These are phyloP conservation scores for Hoplodrina blanda DNA, from an alignment of 2,888 invertebrate genomes.

Conservation along the genomic window DNA sequence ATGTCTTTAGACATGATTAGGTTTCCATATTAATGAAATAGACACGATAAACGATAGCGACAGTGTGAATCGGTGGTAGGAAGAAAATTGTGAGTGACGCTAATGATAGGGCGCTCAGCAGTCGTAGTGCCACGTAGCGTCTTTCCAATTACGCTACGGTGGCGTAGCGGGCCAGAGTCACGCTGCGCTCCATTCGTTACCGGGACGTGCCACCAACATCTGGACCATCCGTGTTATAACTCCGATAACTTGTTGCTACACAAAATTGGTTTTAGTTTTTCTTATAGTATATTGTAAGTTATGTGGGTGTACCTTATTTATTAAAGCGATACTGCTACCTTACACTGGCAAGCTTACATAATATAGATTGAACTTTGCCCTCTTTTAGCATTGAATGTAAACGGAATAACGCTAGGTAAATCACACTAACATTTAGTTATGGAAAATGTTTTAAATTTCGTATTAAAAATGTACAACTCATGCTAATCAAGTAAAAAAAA, in stretches of 20 bases:
- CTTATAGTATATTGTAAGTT: slow-evolving; percentile 34
- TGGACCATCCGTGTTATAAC: slow-evolving; percentile 78
- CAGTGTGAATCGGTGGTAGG: slow-evolving; percentile 68
- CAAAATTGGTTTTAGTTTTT: slow-evolving; percentile 69
- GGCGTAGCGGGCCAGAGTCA: slow-evolving; percentile 76
- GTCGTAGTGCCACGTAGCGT: slow-evolving; percentile 75
- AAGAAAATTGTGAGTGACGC: slow-evolving; percentile 88
- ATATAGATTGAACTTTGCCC: background rate
- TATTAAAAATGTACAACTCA: slow-evolving; percentile 17
- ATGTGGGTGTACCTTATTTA: slow-evolving; percentile 17
- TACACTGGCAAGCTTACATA: background rate
- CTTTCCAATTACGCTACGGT: slow-evolving; percentile 84
- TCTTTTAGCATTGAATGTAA: background rate
- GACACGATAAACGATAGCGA: slow-evolving; percentile 63
- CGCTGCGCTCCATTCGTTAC: slow-evolving; percentile 87
- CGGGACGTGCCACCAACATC: slow-evolving; percentile 86
- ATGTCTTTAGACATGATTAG: slow-evolving; percentile 48
- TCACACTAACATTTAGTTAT: background rate
- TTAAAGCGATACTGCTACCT: slow-evolving; percentile 17
- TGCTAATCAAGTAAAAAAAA: slow-evolving; percentile 28
- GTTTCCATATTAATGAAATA: slow-evolving; percentile 65
- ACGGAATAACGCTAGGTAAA: background rate
- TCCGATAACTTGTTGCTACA: slow-evolving; percentile 80
- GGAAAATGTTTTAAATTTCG: slow-evolving; percentile 15
- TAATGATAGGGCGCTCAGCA: slow-evolving; percentile 87